Percentiles rank a stretch among this genome's conserved stretches.
phyloP scores from a whole-genome alignment of 2,888 invertebrate species.

The Cryptus armator region DNA sequence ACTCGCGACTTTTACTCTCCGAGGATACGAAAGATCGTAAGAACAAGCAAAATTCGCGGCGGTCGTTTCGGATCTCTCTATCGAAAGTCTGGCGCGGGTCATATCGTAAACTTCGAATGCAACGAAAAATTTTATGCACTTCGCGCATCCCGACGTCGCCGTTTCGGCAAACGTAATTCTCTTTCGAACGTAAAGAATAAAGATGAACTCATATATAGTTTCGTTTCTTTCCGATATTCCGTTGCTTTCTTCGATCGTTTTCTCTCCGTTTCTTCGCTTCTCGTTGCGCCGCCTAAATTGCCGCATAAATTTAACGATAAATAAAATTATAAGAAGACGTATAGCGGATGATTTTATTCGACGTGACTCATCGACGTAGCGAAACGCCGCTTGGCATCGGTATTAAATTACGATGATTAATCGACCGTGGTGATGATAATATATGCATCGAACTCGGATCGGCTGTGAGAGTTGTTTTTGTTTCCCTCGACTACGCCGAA shows the following conservation, averaged over 20 bases:
- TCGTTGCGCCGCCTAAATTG: neutral
- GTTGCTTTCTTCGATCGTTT: slow-evolving; percentile 12
- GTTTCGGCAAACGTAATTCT: slow-evolving; percentile 34
- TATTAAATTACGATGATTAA: slow-evolving; percentile 45
- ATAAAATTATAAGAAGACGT: slow-evolving; percentile 24
- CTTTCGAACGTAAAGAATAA: slow-evolving; percentile 55
- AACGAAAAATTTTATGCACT: slow-evolving; percentile 18
- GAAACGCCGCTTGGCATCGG: slow-evolving; percentile 5
- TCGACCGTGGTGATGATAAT: slow-evolving; percentile 17
- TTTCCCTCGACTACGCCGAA: neutral
- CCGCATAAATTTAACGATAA: slow-evolving; percentile 21
- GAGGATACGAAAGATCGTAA: neutral
- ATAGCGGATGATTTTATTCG: slow-evolving; percentile 3
- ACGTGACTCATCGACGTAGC: neutral
- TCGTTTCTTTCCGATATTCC: slow-evolving; percentile 45
- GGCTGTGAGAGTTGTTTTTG: neutral
- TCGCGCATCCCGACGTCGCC: slow-evolving; percentile 34
- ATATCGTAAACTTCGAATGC: slow-evolving; percentile 39
- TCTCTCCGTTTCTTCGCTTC: neutral
- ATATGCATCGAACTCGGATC: slow-evolving; percentile 23
- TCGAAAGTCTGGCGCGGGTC: slow-evolving; percentile 26
- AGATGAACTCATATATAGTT: slow-evolving; percentile 54
- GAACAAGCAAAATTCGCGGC: neutral
- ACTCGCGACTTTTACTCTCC: slow-evolving; percentile 3
- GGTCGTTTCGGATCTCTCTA: slow-evolving; percentile 15